Base-by-base conservation (phyloP, 2,797 vertebrate species). In the Catamblyrhynchus diadema region DNA sequence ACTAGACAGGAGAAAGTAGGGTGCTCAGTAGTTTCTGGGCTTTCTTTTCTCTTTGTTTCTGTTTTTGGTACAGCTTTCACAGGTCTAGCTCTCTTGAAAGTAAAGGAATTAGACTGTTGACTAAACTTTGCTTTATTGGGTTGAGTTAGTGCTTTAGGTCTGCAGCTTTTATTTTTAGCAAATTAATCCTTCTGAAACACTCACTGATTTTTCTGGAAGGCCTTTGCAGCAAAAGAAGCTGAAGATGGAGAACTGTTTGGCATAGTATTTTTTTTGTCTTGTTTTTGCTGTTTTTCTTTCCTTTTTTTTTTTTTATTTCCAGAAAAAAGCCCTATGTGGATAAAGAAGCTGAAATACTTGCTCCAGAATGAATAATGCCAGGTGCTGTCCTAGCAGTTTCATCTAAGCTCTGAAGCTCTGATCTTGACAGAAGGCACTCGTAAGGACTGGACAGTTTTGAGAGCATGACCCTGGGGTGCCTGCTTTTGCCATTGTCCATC, bases 121-220 rank as follows among this genome's bases (percentile, higher is more conserved):
- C 33, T 72, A 86, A 67, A 53, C 47, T 90, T 95, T 92, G 12
- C 47, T 95, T 93, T 72, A 87, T 24, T 88, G 78, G 75, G 18
- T 78, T 73, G 45, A 84, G 17, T 90, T 61, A 32, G 51, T 88
- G 21, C 12, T 41, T 77, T 69, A 16, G 56, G n/a, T 77, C 42
- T 90, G 25, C 61, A 79, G 80, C 70, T 64, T 83, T 81, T 60
- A 13, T 88, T 19, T 93, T 94, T 50, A 92, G 57, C 51, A 89
- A 96, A 95, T 93, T 86, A 2, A 85, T 95, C 69, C 93, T 95
- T 94, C 65, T 88, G 74, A 90, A 96, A 92, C 33, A 32, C 15
- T 88, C 33, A 39, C 45, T 81, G 41, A 83, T 79, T 79, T 94
- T 74, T 81, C 79, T 78, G 35, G 42, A 42, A 87, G 39, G 19